Conservation (phyloP, 2,888 invertebrate genomes). For the Petrolisthes cinctipes region DNA sequence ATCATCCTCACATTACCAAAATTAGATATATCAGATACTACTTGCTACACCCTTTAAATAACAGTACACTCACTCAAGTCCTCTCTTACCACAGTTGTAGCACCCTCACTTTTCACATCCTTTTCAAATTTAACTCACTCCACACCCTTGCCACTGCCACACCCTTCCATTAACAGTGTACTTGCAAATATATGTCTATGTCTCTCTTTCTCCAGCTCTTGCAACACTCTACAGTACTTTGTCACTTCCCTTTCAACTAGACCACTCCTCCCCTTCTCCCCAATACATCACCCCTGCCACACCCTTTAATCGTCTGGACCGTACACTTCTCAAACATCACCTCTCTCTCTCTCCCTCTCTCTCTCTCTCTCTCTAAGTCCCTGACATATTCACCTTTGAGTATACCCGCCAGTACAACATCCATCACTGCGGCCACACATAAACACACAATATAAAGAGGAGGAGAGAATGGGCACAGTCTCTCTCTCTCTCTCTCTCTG, state of each 20-base stretch:
- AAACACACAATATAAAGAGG: no score
- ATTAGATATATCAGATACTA: no score
- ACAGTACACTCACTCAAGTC: background rate
- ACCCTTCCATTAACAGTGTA: background rate
- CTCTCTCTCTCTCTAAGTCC: background rate
- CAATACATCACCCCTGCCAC: background rate
- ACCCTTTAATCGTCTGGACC: background rate
- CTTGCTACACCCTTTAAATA: no score
- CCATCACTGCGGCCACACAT: no score
- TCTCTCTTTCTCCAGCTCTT: background rate
- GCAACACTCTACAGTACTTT: background rate
- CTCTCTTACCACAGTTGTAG: background rate
- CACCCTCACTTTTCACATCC: background rate
- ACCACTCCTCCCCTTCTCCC: background rate
- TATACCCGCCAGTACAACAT: no score
- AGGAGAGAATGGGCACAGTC: no score
- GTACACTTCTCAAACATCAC: background rate
- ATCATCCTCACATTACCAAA: no score
- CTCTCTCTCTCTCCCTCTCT: conserved; percentile 8
- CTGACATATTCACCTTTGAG: background rate
- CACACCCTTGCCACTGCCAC: no score
- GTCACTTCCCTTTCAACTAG: background rate
- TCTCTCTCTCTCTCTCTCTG: no score
- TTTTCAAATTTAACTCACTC: background rate
- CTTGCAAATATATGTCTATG: background rate